These are phyloP conservation scores for Drosophila malerkotliana DNA, from an alignment of 1,140 invertebrate genomes.

Conservation along the genomic window DNA sequence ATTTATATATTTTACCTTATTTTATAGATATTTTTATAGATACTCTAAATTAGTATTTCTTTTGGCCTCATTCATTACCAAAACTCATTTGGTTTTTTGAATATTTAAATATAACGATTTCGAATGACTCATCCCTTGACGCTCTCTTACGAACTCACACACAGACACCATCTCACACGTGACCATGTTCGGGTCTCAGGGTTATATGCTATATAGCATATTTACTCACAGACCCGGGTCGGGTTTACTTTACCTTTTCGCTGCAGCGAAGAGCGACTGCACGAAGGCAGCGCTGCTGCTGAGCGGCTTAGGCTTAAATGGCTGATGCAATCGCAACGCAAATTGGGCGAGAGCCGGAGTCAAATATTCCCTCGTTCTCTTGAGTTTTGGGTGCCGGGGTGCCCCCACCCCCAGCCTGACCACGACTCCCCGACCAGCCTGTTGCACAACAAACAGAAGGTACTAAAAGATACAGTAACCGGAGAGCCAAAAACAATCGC, in stretches of 20 bases:
- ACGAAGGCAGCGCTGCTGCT: background rate
- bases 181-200: slow-evolving; percentile 41
- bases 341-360: slow-evolving; percentile 64
- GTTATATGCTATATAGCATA: slow-evolving; percentile 29
- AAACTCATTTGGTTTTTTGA: slow-evolving; percentile 11
- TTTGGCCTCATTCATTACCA: background rate
- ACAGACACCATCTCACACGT: slow-evolving; percentile 4
- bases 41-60: background rate
- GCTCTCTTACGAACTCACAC: background rate
- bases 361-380: slow-evolving; percentile 43
- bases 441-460: slow-evolving; percentile 63
- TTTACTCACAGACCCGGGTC: slow-evolving; percentile 21
- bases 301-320: slow-evolving; percentile 55
- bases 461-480: slow-evolving; percentile 47
- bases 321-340: slow-evolving; percentile 66
- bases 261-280: slow-evolving; percentile 32
- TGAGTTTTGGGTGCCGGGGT: slow-evolving; percentile 19
- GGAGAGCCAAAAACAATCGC: slow-evolving; percentile 35
- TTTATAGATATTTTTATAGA: no score
- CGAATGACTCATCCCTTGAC: slow-evolving; percentile 19
- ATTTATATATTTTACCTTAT: no score
- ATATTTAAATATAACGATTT: slow-evolving; percentile 14
- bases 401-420: slow-evolving; percentile 3
- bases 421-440: slow-evolving; percentile 4
- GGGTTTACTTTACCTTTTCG: slow-evolving; percentile 34